Base-by-base conservation (phyloP, 2,888 invertebrate species). In the Margaritifera margaritifera region DNA sequence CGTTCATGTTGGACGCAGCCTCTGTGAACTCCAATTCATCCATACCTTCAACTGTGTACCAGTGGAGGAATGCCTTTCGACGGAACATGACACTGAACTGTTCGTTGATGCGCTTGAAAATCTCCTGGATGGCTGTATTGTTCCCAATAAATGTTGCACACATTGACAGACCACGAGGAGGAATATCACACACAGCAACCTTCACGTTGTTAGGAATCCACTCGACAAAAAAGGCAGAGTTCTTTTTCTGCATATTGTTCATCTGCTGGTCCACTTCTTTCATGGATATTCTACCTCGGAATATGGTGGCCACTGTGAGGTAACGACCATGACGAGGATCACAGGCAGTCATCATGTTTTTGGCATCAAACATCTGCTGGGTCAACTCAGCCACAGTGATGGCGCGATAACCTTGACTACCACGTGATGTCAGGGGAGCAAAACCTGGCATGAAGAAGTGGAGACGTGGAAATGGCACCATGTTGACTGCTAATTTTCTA, bases 11-110 rank as follows among this genome's bases (percentile, higher is more conserved):
- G 86, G 95, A 95, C 90, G 97, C 96, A 1, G 97, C 97, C 88
- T 97, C 96, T 67, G 95, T 69, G 63, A 75, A 75, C 62, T 75
- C 97, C 95, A 96, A 94, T 91, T 96, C 96, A 91, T 97, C 96
- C 96, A 97, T 97, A 70, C 97, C 97, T 91, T 97, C 96, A 68
- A 96, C 97, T 19, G 96, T 97, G 92, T 97, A 97, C 97, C 97
- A 97, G 92, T 97, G 97, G 90, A 97, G 93, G 94, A 97, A 97
- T 88, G 97, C 97, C 91, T 97, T 97, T 83, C 97, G 94, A 81
- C 96, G 93, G 93, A 97, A 97, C 97, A 97, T 96, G 66, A 96
- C 96, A 18, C 96, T 96, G 79, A 88, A 88, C 78, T 88, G 87
- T 73, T 87, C 87, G 1, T 84, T 82, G 24, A 87, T 80, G 24